Evolutionary conservation across 2,888 invertebrate genomes (phyloP), one percentile per base, ranked within the genome.

Genomic region (Fragum whitleyi): DNA sequence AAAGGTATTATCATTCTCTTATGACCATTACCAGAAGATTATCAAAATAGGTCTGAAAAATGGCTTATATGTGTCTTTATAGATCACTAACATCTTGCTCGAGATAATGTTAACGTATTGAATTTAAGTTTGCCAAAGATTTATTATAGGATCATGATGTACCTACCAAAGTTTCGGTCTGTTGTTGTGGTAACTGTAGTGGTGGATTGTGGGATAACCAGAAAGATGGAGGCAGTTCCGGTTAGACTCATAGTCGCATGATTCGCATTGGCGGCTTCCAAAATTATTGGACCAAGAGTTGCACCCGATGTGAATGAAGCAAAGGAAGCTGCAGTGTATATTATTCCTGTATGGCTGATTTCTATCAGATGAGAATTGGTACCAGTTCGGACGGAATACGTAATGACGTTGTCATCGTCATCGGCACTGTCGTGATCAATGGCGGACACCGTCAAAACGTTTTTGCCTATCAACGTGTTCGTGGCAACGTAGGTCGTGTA

Each of bases 171-270:
- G 51, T 79, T 69, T 42, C 85, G 65, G 51, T 85, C 85, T 19
- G 85, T 85, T 36, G 85, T 85, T 11, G 85, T 81, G 0, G 79
- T 77, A 0, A 70, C 47, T 11, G 69, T 32, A 55, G 79, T 81
- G 1, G 85, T 85, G 5, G 81, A 74, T 16, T 32, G 62, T n/a
- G 79, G 74, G 14, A 81, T 73, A 7, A 55, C 62, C 14, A 81
- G 53, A 21, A 19, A 74, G 47, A 83, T 57, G 7, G 57, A 19
- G 3, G 81, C 74, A 6, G 71, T 77, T n/a, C 79, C 80, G 39
- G 81, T 71, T 14, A 19, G 39, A 11, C 67, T 28, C 2, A 47
- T 14, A 47, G 47, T 47, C 6, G 42, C 32, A 14, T 32, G 26
- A 14, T 36, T 32, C 32, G 73, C 47, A 21, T 79, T 82, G 6